Percentiles rank a stretch among this genome's conserved stretches.
Evolutionary conservation across 2,797 vertebrate genomes (phyloP).

Genomic region (Oceanodroma leucorhoa): DNA sequence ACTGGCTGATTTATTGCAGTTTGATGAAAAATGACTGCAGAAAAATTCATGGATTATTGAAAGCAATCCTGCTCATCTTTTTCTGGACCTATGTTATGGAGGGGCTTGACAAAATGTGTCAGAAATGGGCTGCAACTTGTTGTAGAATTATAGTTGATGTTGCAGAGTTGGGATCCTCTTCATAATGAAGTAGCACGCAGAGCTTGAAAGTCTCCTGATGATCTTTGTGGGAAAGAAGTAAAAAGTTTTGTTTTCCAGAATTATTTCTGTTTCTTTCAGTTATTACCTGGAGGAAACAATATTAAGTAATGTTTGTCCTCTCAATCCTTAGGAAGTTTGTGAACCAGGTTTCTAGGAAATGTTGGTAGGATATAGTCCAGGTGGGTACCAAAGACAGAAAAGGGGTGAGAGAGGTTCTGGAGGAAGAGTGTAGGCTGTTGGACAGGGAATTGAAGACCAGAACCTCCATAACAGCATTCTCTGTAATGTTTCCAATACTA

Average conservation of each 20-base stretch:
- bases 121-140: not conserved
- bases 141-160: not conserved
- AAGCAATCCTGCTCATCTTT: not conserved
- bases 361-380: not conserved
- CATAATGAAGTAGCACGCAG: not conserved
- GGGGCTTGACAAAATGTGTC: not conserved
- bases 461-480: not conserved
- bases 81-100: not conserved
- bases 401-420: not conserved
- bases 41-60: not conserved
- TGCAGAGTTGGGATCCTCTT: not conserved
- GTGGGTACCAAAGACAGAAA: not conserved
- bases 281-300: not conserved
- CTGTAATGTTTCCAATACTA: not conserved
- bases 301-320: not conserved
- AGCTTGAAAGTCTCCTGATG: not conserved
- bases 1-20: not conserved
- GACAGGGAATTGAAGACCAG: not conserved
- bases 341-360: not conserved
- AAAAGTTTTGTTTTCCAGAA: not conserved
- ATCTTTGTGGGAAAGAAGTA: not conserved
- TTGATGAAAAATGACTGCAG: not conserved
- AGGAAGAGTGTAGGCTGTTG: not conserved
- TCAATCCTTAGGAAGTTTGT: not conserved
- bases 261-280: not conserved